A percentile compares a stretch with the other conserved stretches of the same genome.
phyloP scores from a whole-genome alignment of 2,888 invertebrate genomes.

The Euzophera pinguis region DNA sequence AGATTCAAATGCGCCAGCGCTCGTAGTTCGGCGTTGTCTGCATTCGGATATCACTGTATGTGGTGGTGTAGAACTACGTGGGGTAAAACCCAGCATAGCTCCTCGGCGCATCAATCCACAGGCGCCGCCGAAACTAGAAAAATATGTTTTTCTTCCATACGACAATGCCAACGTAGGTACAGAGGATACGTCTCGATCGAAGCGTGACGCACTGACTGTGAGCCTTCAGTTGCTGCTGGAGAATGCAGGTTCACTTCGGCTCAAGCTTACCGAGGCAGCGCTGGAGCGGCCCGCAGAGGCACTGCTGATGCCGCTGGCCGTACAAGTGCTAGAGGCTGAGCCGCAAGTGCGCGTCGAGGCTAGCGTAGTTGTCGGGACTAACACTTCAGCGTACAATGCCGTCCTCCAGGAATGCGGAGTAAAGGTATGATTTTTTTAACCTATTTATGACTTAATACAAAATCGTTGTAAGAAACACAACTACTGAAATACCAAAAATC shows the following conservation, averaged over 20 bases:
- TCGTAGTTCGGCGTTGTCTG: slow-evolving; percentile 85
- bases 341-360: slow-evolving; percentile 83
- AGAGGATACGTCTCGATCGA: slow-evolving; percentile 80
- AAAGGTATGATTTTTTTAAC: slow-evolving; percentile 55
- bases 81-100: slow-evolving; percentile 93
- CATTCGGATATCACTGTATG: slow-evolving; percentile 86
- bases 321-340: slow-evolving; percentile 85
- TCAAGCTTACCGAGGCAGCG: slow-evolving; percentile 87
- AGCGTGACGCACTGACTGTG: slow-evolving; percentile 82
- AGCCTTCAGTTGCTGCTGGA: slow-evolving; percentile 88
- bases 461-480: no score
- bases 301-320: slow-evolving; percentile 80
- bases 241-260: slow-evolving; percentile 84
- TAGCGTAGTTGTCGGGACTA: slow-evolving; percentile 27
- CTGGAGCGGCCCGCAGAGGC: slow-evolving; percentile 82
- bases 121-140: slow-evolving; percentile 89
- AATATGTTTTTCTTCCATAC: slow-evolving; percentile 90
- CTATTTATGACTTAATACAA: no score
- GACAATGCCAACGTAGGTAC: slow-evolving; percentile 66
- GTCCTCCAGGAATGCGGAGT: slow-evolving; percentile 81
- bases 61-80: slow-evolving; percentile 93
- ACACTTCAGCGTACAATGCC: slow-evolving; percentile 66
- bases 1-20: slow-evolving; percentile 22
- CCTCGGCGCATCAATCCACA: slow-evolving; percentile 91
- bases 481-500: no score